phyloP scores from a whole-genome alignment of 2,113 vertebrate genomes.

The Zapornia atra region DNA sequence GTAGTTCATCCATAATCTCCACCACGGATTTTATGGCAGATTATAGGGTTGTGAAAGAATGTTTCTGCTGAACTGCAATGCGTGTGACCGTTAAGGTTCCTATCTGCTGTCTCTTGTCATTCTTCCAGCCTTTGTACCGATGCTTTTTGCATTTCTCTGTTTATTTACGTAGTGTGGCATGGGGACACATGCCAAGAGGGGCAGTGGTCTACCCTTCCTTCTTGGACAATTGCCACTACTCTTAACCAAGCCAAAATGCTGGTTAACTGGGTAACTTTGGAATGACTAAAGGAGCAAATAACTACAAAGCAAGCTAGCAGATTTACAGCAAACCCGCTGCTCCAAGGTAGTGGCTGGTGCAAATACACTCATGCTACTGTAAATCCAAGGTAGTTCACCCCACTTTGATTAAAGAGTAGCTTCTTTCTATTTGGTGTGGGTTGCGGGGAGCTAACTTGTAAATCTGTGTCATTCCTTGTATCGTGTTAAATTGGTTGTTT shows the following conservation, averaged over 20 bases:
- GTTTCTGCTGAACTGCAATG: neutral
- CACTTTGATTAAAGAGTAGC: neutral
- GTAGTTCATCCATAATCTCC: neutral
- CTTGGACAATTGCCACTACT: neutral
- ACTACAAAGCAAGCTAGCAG: neutral
- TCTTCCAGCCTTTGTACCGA: neutral
- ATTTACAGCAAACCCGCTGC: neutral
- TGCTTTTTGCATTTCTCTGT: neutral
- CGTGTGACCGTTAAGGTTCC: neutral
- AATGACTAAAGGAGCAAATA: neutral
- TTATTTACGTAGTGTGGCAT: neutral
- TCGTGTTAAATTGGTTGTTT: neutral
- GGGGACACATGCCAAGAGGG: neutral
- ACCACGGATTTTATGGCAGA: neutral
- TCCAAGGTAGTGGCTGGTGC: neutral
- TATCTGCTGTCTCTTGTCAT: neutral
- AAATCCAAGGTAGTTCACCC: neutral
- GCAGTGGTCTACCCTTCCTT: neutral
- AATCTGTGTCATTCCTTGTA: neutral
- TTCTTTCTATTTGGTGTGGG: neutral
- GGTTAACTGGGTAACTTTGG: neutral
- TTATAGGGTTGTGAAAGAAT: neutral
- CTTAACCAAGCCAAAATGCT: neutral
- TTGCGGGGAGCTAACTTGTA: neutral
- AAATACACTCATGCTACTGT: neutral